These are phyloP conservation scores for Ciconia maguari DNA, from an alignment of 2,113 vertebrate genomes.

Conservation along the genomic window DNA sequence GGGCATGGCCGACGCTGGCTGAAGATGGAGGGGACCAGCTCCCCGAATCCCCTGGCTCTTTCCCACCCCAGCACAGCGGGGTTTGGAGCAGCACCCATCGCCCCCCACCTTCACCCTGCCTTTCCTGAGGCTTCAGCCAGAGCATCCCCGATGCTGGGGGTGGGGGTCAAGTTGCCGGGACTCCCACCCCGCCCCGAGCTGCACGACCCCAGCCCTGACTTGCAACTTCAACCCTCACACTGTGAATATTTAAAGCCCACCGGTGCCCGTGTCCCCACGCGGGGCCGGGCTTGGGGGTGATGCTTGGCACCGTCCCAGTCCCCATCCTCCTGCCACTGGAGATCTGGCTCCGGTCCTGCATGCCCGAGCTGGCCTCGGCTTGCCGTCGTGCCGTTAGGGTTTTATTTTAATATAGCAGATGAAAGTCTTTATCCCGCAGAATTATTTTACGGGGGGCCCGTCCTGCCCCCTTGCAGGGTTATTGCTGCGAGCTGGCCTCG, in stretches of 20 bases:
- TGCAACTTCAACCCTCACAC: slow-evolving; percentile 69
- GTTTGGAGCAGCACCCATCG: background rate
- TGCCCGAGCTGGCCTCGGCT: slow-evolving; percentile 57
- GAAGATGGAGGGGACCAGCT: background rate
- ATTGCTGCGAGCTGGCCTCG: slow-evolving; percentile 40
- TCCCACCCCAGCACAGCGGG: background rate
- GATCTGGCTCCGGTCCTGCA: background rate
- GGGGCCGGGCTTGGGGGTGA: background rate
- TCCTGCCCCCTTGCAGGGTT: background rate
- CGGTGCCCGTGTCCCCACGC: accelerated
- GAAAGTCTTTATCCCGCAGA: background rate
- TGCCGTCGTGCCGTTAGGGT: background rate
- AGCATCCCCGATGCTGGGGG: background rate
- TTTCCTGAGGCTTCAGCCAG: background rate
- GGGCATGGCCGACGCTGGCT: background rate
- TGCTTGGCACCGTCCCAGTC: background rate
- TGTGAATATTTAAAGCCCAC: slow-evolving; percentile 69
- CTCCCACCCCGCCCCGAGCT: background rate
- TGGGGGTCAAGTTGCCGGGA: background rate
- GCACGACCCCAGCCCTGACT: background rate
- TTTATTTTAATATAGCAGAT: background rate
- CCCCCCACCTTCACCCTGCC: background rate
- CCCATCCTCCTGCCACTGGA: background rate
- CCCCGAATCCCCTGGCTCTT: background rate
- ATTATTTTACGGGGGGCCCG: background rate